A percentile compares a stretch with the other conserved stretches of the same genome.
These are phyloP conservation scores for Thalpophila matura DNA, from an alignment of 2,888 invertebrate species.

Conservation along the genomic window DNA sequence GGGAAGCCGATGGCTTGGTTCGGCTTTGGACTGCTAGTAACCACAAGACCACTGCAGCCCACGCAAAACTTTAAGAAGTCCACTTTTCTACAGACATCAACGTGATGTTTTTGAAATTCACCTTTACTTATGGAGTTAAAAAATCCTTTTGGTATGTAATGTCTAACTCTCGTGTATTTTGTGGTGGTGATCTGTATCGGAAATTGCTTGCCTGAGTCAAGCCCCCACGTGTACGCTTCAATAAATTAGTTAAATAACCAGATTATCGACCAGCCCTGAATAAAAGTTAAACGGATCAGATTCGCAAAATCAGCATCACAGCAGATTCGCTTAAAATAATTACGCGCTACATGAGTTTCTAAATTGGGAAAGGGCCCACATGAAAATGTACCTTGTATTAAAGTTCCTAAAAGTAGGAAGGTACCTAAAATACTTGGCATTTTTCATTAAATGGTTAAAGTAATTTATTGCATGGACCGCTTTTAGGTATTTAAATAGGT, in stretches of 20 bases:
- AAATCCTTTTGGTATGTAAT: neutral
- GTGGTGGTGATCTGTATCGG: neutral
- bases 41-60: constrained; percentile 19
- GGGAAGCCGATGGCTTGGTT: constrained; percentile 14
- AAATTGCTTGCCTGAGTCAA: neutral
- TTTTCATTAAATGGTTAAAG: constrained; percentile 5
- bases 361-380: constrained; percentile 27
- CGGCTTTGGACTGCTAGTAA: constrained; percentile 9
- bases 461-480: neutral
- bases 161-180: neutral
- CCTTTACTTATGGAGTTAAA: neutral
- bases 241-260: constrained; percentile 15
- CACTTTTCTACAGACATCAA: neutral
- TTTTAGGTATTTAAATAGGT: too few species aligned
- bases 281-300: constrained; percentile 18
- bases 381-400: constrained; percentile 4
- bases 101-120: neutral
- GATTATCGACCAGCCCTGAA: constrained; percentile 10
- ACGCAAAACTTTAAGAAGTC: neutral
- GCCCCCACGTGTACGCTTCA: constrained; percentile 1
- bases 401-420: neutral
- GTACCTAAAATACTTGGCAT: neutral
- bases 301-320: constrained; percentile 13
- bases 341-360: constrained; percentile 42
- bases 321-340: constrained; percentile 31